Evolutionary conservation across 2,888 invertebrate species (phyloP), one percentile per base, ranked within the genome.

Genomic region (Phalera bucephala): DNA sequence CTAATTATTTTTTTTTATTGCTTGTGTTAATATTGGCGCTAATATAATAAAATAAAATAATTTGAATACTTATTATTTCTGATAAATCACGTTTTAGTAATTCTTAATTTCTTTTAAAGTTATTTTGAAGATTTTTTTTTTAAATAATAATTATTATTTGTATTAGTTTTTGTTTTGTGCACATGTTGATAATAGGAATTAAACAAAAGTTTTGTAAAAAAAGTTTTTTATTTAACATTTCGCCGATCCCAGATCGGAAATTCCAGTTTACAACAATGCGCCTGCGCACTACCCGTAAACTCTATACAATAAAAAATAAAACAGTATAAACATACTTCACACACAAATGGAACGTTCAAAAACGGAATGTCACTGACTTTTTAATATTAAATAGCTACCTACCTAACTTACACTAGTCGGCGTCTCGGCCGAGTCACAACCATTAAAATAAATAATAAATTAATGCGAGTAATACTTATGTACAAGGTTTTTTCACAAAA

Each of bases 361-460:
- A 11, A 31, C 26, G 19, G 3, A 36, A 22, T 31, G 36, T 48
- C 36, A 45, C 36, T 31, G 28, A 41, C 13, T 39, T 27, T 27
- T 6, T 10, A 25, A 40, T 33, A 23, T 45, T 49, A 40, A 59
- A 56, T 52, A 47, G 35, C 29, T 32, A 35, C 32, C 25, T 43
- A 45, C 44, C n/a, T 36, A 36, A 31, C 17, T 3, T 3, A 5
- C 12, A 25, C 25, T 22, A 23, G 10, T 6, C 25, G 36, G 31
- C 33, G 3, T 23, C 19, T 23, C 26, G 40, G 36, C 49, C 38
- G 20, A 39, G 1, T 49, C 61, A 50, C 58, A 53, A 57, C 58
- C 60, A 44, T 39, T 20, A 9, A 21, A 44, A 57, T 50, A 50
- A 56, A 47, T 45, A 52, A 60, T 57, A 47, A 56, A 52, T 60